phyloP scores from a whole-genome alignment of 2,113 vertebrate genomes.

The Hippocampus comes region DNA sequence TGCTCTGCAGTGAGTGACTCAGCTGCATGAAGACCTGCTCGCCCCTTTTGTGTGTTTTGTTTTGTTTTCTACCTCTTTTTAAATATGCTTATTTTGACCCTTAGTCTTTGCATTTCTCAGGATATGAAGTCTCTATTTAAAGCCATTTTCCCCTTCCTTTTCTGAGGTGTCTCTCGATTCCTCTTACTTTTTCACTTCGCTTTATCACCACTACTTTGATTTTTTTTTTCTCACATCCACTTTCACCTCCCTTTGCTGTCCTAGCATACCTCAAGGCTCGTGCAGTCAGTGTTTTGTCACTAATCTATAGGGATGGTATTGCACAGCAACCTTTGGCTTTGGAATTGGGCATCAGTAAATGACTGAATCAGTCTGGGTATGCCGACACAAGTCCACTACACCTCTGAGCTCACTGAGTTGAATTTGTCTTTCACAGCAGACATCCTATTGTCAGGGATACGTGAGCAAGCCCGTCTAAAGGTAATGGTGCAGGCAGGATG shows the following conservation, averaged over 20 bases:
- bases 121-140: background rate
- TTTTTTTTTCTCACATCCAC: background rate
- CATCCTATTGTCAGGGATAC: slow-evolving; percentile 10
- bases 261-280: slow-evolving; percentile 16
- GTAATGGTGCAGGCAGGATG: background rate
- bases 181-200: background rate
- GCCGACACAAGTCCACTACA: slow-evolving; percentile 13
- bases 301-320: slow-evolving; percentile 14
- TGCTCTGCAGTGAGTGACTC: slow-evolving; percentile 57
- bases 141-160: background rate
- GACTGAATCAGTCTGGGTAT: slow-evolving; percentile 9
- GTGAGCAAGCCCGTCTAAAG: slow-evolving; percentile 13
- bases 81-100: background rate
- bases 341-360: slow-evolving; percentile 4
- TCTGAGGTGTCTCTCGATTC: background rate
- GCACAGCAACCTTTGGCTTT: slow-evolving; percentile 10
- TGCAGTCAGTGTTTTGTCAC: slow-evolving; percentile 17
- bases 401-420: slow-evolving; percentile 11
- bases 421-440: slow-evolving; percentile 11
- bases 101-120: background rate
- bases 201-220: background rate
- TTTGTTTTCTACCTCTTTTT: background rate
- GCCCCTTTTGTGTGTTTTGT: background rate
- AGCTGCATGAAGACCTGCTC: slow-evolving; percentile 28
- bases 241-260: slow-evolving; percentile 4